These are phyloP conservation scores for Opisthocomus hoazin DNA, from an alignment of 2,113 vertebrate species.

Conservation along the genomic window DNA sequence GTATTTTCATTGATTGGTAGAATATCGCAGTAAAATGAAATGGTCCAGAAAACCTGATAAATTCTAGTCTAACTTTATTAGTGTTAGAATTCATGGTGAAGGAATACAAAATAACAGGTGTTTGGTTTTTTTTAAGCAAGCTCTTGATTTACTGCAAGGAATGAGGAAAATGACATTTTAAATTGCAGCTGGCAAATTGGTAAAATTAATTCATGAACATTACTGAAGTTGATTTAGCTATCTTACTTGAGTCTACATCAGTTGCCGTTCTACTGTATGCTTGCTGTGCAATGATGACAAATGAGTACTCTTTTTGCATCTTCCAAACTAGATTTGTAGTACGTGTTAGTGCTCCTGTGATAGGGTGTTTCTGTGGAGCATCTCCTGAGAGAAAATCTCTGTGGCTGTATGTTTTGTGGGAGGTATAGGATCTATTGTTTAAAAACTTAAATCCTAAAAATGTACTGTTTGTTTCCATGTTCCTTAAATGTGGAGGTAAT, in stretches of 20 bases:
- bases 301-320: neutral
- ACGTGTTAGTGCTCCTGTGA: fast-evolving
- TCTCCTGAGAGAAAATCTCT: neutral
- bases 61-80: neutral
- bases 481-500: neutral
- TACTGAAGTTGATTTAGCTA: neutral
- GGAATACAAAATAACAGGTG: neutral
- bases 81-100: neutral
- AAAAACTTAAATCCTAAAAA: neutral
- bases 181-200: neutral
- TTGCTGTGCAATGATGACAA: neutral
- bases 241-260: neutral
- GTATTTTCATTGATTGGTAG: neutral
- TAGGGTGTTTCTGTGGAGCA: neutral
- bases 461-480: neutral
- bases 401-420: neutral
- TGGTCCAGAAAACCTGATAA: neutral
- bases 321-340: neutral
- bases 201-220: neutral
- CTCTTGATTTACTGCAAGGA: neutral
- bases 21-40: neutral
- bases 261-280: neutral
- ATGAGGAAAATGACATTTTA: neutral
- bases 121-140: neutral
- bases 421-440: neutral